These are phyloP conservation scores for Eilema sororculum DNA, from an alignment of 2,888 invertebrate species.

Conservation along the genomic window DNA sequence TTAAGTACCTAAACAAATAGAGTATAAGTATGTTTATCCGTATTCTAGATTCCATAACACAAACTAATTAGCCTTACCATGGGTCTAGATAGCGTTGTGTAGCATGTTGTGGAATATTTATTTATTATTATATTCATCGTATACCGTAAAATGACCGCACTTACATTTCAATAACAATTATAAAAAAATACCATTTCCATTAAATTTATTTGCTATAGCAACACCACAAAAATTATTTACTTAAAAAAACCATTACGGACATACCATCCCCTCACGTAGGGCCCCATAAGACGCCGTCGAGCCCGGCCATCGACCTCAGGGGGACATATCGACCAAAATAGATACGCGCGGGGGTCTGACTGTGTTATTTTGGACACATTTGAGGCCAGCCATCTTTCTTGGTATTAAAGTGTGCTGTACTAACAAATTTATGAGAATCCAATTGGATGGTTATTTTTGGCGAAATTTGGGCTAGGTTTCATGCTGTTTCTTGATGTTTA, in stretches of 20 bases:
- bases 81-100: too few relatives aligned
- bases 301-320: conserved; percentile 61
- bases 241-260: conserved; percentile 1
- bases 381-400: conserved; percentile 39
- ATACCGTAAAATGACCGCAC: too few relatives aligned
- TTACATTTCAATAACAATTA: too few relatives aligned
- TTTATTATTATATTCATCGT: too few relatives aligned
- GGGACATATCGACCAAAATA: conserved; percentile 55
- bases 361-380: conserved; percentile 50
- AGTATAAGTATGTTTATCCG: too few relatives aligned
- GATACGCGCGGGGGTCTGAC: conserved; percentile 59
- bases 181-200: too few relatives aligned
- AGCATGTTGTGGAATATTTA: too few relatives aligned
- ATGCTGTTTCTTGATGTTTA: neutral
- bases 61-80: too few relatives aligned
- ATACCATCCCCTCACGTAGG: conserved; percentile 16
- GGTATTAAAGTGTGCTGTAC: conserved; percentile 4
- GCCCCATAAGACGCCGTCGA: conserved; percentile 19
- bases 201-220: neutral
- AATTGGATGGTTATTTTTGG: neutral
- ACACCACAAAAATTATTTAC: neutral
- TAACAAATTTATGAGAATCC: neutral
- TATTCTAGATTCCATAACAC: too few relatives aligned
- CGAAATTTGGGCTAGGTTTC: neutral
- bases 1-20: too few relatives aligned